Base-by-base conservation (phyloP, 2,113 vertebrate species). In the Carlito syrichta region DNA sequence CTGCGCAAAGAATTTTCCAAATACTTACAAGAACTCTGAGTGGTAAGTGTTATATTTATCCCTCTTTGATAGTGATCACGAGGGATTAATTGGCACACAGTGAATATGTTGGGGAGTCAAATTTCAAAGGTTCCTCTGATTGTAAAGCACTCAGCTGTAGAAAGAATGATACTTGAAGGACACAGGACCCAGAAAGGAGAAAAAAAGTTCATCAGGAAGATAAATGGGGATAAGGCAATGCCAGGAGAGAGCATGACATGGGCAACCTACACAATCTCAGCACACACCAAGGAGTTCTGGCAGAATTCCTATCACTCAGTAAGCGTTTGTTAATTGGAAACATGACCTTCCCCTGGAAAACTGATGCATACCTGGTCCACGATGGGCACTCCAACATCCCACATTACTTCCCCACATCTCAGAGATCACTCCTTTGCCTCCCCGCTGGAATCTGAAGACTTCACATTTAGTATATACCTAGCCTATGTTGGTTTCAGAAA, bases 141-240 rank as follows among this genome's bases (percentile, higher is more conserved):
- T 13, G 19, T n/a, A 58, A 84, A 83, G 50, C 9, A 3, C 8
- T 71, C 38, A 50, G 17, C 63, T 68, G 2, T 54, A 81, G 77
- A 77, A 50, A 66, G 6, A 48, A 40, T 5, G n/a, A 17, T 32
- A 78, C 13, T 56, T 43, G 19, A 54, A 35, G 60, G n/a, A n/a
- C n/a, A n/a, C 45, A 76, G n/a, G n/a, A n/a, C n/a, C 60, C 30
- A 1, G 6, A 16, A 13, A 45, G 48, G 35, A 86, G 63, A 32
- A 58, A 7, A 48, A 5, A 43, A 7, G 7, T 52, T 60, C 40
- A 90, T 50, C 30, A 58, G 54, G 68, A 69, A 86, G 35, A 14
- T 2, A 8, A 9, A 35, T 8, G n/a, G 4, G 8, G 14, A 13
- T 7, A 1, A 13, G 22, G 4, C 45, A 56, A 20, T 9, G 9